These are phyloP conservation scores for Psilopogon haemacephalus DNA, from an alignment of 2,113 vertebrate genomes.

Conservation along the genomic window DNA sequence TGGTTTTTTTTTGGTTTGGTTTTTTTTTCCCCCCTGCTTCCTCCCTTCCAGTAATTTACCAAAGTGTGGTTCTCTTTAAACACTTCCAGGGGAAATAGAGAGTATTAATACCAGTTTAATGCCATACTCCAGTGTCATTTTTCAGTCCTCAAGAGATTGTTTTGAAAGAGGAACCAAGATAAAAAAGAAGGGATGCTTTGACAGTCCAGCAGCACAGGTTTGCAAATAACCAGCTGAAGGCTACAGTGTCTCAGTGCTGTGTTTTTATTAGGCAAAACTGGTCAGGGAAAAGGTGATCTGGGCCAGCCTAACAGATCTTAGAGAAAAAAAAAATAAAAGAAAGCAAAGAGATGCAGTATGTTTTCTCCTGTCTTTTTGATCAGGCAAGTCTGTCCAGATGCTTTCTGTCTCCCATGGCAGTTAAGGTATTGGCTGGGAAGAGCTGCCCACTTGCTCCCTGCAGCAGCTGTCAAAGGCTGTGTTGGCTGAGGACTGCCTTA, in stretches of 20 bases:
- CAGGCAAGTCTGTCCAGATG: not conserved
- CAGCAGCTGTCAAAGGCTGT: not conserved
- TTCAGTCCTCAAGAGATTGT: not conserved
- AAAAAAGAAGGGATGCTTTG: not conserved
- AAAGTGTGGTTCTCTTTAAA: not conserved
- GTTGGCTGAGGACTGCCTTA: not conserved
- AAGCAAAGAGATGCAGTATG: not conserved
- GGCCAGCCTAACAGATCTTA: not conserved
- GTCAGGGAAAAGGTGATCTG: not conserved
- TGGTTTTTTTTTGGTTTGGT: too few relatives aligned
- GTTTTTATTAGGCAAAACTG: not conserved
- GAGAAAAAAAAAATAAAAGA: not conserved
- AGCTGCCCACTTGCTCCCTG: not conserved
- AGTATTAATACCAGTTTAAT: not conserved
- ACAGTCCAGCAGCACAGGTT: rapidly evolving
- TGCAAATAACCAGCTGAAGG: rapidly evolving
- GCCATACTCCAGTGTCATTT: too few relatives aligned
- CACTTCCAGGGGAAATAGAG: not conserved
- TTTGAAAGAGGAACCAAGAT: not conserved
- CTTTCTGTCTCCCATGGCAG: not conserved
- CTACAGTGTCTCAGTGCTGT: not conserved
- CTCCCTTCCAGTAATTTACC: not conserved
- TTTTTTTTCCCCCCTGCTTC: not conserved
- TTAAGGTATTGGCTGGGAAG: not conserved
- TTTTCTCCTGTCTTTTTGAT: not conserved